phyloP scores from a whole-genome alignment of 92 coral and sea anemone species.

The Pocillopora grandis region DNA sequence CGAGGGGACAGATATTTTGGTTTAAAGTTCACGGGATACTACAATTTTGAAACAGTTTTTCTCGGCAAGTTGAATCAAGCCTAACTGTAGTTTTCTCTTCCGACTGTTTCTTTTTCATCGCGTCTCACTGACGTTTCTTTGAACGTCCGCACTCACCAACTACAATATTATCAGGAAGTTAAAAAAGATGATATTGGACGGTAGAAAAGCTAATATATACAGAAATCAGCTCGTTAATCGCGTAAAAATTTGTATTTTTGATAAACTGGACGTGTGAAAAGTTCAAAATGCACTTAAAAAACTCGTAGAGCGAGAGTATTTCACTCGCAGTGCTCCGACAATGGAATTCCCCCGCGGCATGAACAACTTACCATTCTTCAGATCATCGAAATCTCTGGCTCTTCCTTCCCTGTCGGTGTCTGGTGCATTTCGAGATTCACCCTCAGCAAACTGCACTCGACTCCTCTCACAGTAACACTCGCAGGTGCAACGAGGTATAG shows the following conservation, averaged over 20 bases:
- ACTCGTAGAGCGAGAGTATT: background rate
- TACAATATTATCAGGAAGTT: background rate
- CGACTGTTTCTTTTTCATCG: no score
- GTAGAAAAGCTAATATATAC: background rate
- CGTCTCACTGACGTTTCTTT: background rate
- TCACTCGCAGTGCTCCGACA: no score
- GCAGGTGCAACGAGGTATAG: conserved; percentile 67
- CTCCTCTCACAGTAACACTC: conserved; percentile 67
- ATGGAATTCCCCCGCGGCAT: no score
- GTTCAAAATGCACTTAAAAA: background rate
- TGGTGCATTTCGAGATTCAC: conserved; percentile 7
- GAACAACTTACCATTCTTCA: conserved; percentile 26
- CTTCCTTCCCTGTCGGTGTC: conserved; percentile 1
- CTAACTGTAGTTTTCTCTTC: no score
- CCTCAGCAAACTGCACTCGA: conserved; percentile 25
- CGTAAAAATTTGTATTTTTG: background rate
- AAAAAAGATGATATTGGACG: background rate
- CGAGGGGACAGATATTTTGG: background rate
- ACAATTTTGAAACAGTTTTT: background rate
- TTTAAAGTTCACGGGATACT: background rate
- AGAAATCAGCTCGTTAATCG: conserved; percentile 8
- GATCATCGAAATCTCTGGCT: conserved; percentile 25
- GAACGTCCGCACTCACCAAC: background rate
- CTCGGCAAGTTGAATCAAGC: background rate
- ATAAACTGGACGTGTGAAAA: conserved; percentile 15